A percentile compares a stretch with the other conserved stretches of the same genome.
Evolutionary conservation across 2,113 vertebrate species (phyloP).

Genomic region (Redunca redunca): DNA sequence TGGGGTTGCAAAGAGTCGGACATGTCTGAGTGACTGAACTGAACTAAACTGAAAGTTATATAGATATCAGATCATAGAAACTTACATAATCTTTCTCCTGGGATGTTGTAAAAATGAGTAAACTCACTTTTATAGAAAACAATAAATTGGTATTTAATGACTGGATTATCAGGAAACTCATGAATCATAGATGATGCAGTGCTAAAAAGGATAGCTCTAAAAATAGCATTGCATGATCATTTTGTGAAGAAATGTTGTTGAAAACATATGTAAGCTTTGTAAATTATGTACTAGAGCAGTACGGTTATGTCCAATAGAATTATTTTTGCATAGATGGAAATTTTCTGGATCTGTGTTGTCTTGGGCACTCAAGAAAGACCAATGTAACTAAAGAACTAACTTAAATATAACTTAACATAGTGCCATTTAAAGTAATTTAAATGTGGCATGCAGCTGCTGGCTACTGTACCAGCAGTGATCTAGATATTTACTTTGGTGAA

Average conservation of each 20-base stretch:
- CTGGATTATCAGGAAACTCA: not conserved
- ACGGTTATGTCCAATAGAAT: not conserved
- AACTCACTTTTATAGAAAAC: not conserved
- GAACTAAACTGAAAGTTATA: not conserved
- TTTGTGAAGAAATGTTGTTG: not conserved
- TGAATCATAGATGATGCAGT: not conserved
- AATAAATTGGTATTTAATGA: not conserved
- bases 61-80: not conserved
- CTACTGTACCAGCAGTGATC: not conserved
- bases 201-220: not conserved
- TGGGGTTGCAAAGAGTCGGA: fast-evolving
- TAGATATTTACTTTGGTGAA: not conserved
- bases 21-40: too few species aligned
- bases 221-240: not conserved
- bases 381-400: not conserved
- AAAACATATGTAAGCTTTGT: not conserved
- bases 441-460: not conserved
- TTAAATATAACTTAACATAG: not conserved
- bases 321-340: not conserved
- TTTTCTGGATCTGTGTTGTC: not conserved
- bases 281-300: not conserved
- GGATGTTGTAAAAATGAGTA: not conserved
- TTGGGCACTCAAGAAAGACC: not conserved
- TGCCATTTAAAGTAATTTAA: not conserved
- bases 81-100: not conserved